Percentiles rank a stretch among this genome's conserved stretches.
These are phyloP conservation scores for Troides helena DNA, from an alignment of 2,888 invertebrate genomes.

Conservation along the genomic window DNA sequence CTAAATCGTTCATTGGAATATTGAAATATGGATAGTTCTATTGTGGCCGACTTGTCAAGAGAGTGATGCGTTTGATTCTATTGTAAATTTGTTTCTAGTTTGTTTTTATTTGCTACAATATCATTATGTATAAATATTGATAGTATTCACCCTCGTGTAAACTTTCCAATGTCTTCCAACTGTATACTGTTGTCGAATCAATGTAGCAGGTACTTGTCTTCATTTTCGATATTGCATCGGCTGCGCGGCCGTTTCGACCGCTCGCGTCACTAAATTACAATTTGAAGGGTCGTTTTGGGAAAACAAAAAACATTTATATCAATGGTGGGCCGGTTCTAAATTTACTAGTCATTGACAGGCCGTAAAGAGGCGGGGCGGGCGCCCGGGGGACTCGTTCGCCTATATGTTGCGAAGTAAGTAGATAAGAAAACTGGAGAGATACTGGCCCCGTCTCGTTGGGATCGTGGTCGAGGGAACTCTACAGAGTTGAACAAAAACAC, in stretches of 20 bases:
- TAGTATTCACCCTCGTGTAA: too few species aligned
- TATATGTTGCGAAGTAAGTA: constrained; percentile 62
- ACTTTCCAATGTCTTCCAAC: too few species aligned
- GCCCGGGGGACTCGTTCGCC: constrained; percentile 68
- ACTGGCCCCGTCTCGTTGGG: constrained; percentile 45
- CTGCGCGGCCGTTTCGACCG: constrained; percentile 51
- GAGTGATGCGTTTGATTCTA: too few species aligned
- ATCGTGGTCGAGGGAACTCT: constrained; percentile 29
- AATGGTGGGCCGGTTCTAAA: constrained; percentile 77
- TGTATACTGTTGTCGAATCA: neutral
- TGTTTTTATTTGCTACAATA: too few species aligned
- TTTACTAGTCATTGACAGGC: constrained; percentile 80
- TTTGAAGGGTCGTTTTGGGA: constrained; percentile 75
- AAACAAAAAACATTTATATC: constrained; percentile 81
- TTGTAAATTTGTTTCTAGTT: too few species aligned
- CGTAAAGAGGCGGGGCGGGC: constrained; percentile 68
- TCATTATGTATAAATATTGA: too few species aligned
- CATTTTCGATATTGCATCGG: constrained; percentile 35
- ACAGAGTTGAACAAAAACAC: constrained; percentile 40
- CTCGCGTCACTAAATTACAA: constrained; percentile 71
- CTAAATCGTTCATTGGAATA: too few species aligned
- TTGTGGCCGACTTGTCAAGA: too few species aligned
- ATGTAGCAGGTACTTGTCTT: constrained; percentile 11
- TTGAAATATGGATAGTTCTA: too few species aligned
- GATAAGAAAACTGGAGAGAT: constrained; percentile 71